Conservation (phyloP, 2,888 invertebrate species). For the Nomada lathburiana region DNA sequence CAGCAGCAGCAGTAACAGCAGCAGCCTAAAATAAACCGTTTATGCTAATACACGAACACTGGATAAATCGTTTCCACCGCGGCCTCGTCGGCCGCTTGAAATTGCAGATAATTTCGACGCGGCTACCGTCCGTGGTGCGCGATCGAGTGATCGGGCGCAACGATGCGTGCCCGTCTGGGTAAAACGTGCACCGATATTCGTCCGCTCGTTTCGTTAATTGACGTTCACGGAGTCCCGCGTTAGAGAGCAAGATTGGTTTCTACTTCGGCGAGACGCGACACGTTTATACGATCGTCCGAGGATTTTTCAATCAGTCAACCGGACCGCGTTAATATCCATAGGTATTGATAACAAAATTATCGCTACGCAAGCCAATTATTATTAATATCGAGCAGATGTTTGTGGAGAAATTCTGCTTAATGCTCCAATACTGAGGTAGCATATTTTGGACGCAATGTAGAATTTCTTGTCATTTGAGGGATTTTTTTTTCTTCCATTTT, state of each 20-base stretch:
- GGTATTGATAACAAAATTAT: too few relatives aligned
- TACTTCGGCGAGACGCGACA: neutral
- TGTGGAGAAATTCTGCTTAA: too few relatives aligned
- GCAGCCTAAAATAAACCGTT: slow-evolving; percentile 63
- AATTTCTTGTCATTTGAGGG: too few relatives aligned
- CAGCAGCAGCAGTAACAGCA: slow-evolving; percentile 18
- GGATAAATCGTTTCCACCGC: slow-evolving; percentile 59
- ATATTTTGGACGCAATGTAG: too few relatives aligned
- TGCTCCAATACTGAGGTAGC: too few relatives aligned
- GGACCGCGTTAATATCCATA: too few relatives aligned
- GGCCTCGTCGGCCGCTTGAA: slow-evolving; percentile 32
- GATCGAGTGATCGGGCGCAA: slow-evolving; percentile 52
- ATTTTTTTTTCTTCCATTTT: too few relatives aligned
- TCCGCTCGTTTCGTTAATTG: slow-evolving; percentile 23
- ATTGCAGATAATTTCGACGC: slow-evolving; percentile 56
- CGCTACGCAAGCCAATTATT: too few relatives aligned
- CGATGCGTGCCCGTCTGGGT: slow-evolving; percentile 35
- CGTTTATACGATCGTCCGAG: neutral
- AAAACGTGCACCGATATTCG: slow-evolving; percentile 25
- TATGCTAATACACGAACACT: slow-evolving; percentile 61
- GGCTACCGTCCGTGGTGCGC: slow-evolving; percentile 18
- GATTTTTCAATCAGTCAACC: too few relatives aligned
- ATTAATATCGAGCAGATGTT: too few relatives aligned
- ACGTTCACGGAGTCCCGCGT: slow-evolving; percentile 18
- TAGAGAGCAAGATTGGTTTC: slow-evolving; percentile 21